phyloP scores from a whole-genome alignment of 2,888 invertebrate genomes.

The Sinodicranocentrus sp. region DNA sequence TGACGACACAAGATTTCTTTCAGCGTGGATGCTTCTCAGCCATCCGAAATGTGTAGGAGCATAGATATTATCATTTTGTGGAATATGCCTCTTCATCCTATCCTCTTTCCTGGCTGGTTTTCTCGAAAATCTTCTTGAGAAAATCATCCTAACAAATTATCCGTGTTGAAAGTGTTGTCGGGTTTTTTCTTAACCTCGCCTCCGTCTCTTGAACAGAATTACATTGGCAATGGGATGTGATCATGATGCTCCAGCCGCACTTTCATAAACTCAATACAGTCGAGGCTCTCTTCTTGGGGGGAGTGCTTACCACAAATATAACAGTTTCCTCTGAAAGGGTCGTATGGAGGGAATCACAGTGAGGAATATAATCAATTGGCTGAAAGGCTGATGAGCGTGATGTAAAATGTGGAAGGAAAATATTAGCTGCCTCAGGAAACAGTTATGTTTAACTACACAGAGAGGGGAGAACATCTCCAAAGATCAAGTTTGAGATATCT shows the following conservation, averaged over 20 bases:
- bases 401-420: slow-evolving; percentile 28
- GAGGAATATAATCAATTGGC: slow-evolving; percentile 13
- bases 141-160: slow-evolving; percentile 20
- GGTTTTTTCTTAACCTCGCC: background rate
- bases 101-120: background rate
- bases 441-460: slow-evolving; percentile 1
- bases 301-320: slow-evolving; percentile 11
- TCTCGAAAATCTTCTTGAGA: background rate
- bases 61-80: too few species aligned
- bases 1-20: too few species aligned
- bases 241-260: too few species aligned
- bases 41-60: too few species aligned
- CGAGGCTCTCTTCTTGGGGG: too few species aligned
- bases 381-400: slow-evolving; percentile 13
- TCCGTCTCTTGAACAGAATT: too few species aligned
- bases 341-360: background rate
- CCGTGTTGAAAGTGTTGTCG: slow-evolving; percentile 13
- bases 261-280: background rate
- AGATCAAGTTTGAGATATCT: too few species aligned
- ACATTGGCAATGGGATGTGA: background rate
- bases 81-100: too few species aligned
- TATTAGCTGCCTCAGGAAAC: slow-evolving; percentile 34
- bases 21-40: too few species aligned
- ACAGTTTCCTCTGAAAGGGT: background rate
- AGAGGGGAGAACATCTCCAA: background rate